Evolutionary conservation across 2,113 vertebrate genomes (phyloP), one percentile per base, ranked within the genome.

Genomic region (Eublepharis macularius): DNA sequence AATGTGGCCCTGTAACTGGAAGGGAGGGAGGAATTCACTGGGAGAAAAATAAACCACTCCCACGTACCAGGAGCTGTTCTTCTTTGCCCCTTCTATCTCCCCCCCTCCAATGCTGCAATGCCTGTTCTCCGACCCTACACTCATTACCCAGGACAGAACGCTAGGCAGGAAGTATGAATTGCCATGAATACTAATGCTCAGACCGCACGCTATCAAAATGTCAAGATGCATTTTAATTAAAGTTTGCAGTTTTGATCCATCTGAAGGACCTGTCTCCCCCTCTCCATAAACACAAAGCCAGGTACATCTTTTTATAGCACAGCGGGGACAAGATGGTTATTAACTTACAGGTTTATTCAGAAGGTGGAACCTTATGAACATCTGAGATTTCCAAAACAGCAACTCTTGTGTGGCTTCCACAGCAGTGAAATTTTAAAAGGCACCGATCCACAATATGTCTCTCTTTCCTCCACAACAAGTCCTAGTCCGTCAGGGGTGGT

Each of bases 191-290:
- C 72, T 51, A 43, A 65, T 51, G 41, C 2, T 11, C 26, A 21
- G 78, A 43, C 72, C 6, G 34, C 13, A 16, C 10, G 16, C 81
- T 74, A 57, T 45, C 69, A 65, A 85, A 88, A 80, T 57, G 81
- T 84, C 86, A 80, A 34, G 69, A 51, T 66, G 43, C 9, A 21
- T 66, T 88, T 84, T 87, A 83, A 84, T 83, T 84, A 57, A 51
- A 41, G 41, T 10, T 24, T 43, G 26, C 4, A 6, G n/a, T 66
- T 84, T 41, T 84, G 82, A 70, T 76, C 72, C 34, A 36, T 47
- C 43, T 39, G 34, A 36, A 47, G 63, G 1, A 1, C 16, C 4
- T n/a, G 14, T 39, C 34, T 49, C 51, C 45, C 68, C 41, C 6
- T 41, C 63, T 66, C 1, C 2, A 34, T 34, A 66, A 77, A 70